phyloP scores from a whole-genome alignment of 2,113 vertebrate species.

The Coryphaenoides rupestris region DNA sequence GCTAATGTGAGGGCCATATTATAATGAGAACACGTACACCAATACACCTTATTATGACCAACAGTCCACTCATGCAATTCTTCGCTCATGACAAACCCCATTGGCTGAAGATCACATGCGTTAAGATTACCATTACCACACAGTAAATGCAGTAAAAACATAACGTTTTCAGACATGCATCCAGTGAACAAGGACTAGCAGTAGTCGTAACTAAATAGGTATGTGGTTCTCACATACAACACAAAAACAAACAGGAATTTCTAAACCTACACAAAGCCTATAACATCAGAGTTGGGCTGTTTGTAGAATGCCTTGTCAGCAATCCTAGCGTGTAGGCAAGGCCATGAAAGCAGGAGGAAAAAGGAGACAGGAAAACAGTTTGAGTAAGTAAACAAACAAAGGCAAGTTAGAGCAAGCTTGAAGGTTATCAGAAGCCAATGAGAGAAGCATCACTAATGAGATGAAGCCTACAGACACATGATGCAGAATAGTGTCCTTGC shows the following conservation, averaged over 20 bases:
- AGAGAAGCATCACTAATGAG: conserved; percentile 46
- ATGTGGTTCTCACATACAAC: conserved; percentile 26
- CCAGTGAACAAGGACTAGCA: neutral
- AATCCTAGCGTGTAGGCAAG: conserved; percentile 82
- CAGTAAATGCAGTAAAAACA: conserved; percentile 2
- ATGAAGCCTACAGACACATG: neutral
- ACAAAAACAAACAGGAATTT: conserved; percentile 43
- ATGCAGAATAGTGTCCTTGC: too few species aligned
- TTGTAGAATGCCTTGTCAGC: conserved; percentile 99
- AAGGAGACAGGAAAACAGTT: conserved; percentile 72
- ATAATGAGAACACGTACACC: too few species aligned
- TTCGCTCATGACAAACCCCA: conserved; percentile 10
- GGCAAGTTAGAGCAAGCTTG: conserved; percentile 29
- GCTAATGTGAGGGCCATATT: too few species aligned
- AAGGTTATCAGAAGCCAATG: conserved; percentile 12
- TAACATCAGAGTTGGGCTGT: conserved; percentile 96
- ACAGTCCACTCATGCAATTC: conserved; percentile 40
- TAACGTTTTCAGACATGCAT: conserved; percentile 41
- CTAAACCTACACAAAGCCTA: conserved; percentile 97
- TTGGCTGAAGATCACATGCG: too few species aligned
- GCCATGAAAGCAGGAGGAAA: conserved; percentile 62
- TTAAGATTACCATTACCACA: neutral
- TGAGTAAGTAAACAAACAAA: conserved; percentile 70
- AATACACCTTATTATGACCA: neutral
- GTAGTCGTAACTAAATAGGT: neutral